Base-by-base conservation (phyloP, 2,797 vertebrate species). In the Sylvilagus floridanus region DNA sequence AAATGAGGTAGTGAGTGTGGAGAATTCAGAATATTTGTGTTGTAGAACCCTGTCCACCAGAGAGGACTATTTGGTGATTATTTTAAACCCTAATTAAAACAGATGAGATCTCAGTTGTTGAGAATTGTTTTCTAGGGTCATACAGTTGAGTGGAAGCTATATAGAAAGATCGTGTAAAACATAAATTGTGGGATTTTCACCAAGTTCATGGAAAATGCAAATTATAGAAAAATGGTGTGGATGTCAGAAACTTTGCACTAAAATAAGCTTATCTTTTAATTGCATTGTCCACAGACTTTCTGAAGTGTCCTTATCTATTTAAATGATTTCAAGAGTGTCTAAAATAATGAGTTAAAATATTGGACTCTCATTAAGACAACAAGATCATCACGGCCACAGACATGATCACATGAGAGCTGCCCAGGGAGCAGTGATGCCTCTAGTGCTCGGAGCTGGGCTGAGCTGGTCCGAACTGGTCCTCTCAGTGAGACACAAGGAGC, bases 61-160 rank as follows among this genome's bases (percentile, higher is more conserved):
- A 72, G 30, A 95, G 78, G 85, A 60, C 75, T 12, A 35, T 81
- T 66, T 78, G 50, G 68, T 76, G 50, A 50, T 85, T 10, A 62
- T 73, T 62, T 79, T 75, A 87, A 90, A 72, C 1, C 52, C 0
- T 78, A 90, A 76, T 90, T 91, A 71, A 95, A 91, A 88, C 50
- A 82, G 10, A 24, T 73, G 21, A 26, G 65, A 88, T 91, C 79
- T 90, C 35, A 82, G 35, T 94, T 77, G 50, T 84, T 26, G 77
- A 57, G 65, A 92, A 89, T 89, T 95, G 87, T 22, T 32, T 84
- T 91, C 72, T 93, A 7, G 54, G 11, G 75, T 91, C 77, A 88
- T 30, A 94, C 72, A 93, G 26, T 94, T 47, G 66, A 97, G 50
- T 93, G 24, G 68, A 91, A 91, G 57, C 71, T 73, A 88, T n/a